phyloP scores from a whole-genome alignment of 2,113 vertebrate species.

The human (Homo sapiens) region DNA sequence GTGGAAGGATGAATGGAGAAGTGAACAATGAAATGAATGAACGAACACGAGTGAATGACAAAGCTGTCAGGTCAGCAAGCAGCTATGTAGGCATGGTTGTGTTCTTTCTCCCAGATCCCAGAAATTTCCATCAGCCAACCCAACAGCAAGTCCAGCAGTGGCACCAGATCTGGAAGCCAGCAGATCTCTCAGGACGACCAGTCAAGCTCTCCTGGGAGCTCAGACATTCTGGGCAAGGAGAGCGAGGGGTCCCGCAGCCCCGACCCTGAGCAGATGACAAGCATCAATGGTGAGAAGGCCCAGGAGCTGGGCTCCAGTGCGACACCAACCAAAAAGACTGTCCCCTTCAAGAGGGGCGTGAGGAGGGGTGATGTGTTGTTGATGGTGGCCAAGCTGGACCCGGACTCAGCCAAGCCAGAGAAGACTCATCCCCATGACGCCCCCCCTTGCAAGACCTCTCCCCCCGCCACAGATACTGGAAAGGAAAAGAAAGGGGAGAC shows the following conservation, averaged over 20 bases:
- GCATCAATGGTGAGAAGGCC: slow-evolving; percentile 64
- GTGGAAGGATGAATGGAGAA: no score
- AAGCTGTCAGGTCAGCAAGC: background rate
- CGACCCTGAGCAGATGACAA: slow-evolving; percentile 67
- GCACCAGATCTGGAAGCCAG: background rate
- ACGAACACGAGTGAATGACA: background rate
- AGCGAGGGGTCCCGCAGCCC: slow-evolving; percentile 76
- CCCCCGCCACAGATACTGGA: background rate
- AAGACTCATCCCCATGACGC: background rate
- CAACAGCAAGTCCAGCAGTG: slow-evolving; percentile 6
- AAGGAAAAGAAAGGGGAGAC: accelerated
- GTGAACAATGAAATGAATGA: background rate
- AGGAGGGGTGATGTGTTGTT: background rate
- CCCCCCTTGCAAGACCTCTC: accelerated
- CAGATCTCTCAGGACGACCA: background rate
- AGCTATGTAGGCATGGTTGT: background rate
- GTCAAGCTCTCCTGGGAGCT: slow-evolving; percentile 4
- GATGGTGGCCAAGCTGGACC: slow-evolving; percentile 64
- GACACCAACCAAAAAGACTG: background rate
- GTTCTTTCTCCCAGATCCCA: slow-evolving; percentile 57
- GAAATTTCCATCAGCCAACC: slow-evolving; percentile 13
- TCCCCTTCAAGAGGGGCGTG: slow-evolving; percentile 20
- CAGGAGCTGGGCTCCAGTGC: background rate
- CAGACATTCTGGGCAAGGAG: slow-evolving; percentile 79
- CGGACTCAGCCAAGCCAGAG: background rate